Evolutionary conservation across 2,888 invertebrate genomes (phyloP), one percentile per base, ranked within the genome.

Genomic region (Phymatocera aterrima): DNA sequence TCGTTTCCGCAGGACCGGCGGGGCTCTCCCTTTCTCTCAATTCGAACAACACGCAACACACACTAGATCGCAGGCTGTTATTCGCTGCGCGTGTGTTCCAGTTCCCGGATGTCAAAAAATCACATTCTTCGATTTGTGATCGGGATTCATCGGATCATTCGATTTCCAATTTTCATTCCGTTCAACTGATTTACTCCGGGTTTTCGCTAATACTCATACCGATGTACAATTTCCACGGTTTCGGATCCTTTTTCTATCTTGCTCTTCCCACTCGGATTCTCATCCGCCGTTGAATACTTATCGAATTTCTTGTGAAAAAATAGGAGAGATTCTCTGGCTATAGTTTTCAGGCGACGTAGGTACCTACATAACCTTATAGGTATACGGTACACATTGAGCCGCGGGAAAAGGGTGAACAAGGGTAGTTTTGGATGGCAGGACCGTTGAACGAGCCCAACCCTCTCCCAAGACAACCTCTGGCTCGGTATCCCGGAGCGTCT

Each of bases 401-500:
- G 57, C 21, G 57, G 15, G 31, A 51, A 72, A 51, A 72, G 48
- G 51, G 31, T 51, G 51, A 51, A 72, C 48, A 51, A 51, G 72
- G 72, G 48, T 72, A 72, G 72, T 51, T 48, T 72, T n/a, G 43
- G 68, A 51, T 48, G 34, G 72, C 8, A 51, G 72, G 51, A 72
- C 34, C 48, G 34, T 51, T 51, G 48, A 48, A 72, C 72, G 31
- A 48, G 5, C 24, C 70, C 48, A 24, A 31, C 31, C 31, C 70
- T 34, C 48, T 31, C 72, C 51, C 51, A 31, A 43, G 31, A 72
- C 51, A 51, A 48, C 51, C 72, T 72, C 70, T 18, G 18, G 43
- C 24, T 65, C 18, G 70, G 70, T 70, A 15, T 70, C 51, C 72
- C 48, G 48, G 48, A 72, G 72, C 72, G 72, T 72, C 72, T 72